Percentiles rank a stretch among this genome's conserved stretches.
Conservation (phyloP, 2,113 vertebrate genomes). For the Neodontobutis hainanensis region DNA sequence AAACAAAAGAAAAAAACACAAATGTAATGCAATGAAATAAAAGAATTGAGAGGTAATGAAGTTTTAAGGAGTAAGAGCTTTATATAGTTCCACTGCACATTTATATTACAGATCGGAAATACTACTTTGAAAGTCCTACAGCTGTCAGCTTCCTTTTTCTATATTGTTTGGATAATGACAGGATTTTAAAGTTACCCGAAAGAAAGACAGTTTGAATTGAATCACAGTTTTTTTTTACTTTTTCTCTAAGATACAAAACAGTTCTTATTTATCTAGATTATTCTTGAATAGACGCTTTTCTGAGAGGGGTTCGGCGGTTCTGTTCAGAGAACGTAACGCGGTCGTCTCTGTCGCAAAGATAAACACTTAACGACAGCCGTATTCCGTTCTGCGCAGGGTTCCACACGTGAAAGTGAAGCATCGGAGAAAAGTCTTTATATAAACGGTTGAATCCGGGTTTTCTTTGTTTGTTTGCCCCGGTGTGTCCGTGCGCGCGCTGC, state of each 20-base stretch:
- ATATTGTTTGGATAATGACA: too few species aligned
- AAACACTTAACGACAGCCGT: slow-evolving; percentile 55
- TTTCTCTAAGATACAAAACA: not conserved
- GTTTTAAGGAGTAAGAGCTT: too few species aligned
- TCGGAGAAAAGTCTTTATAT: not conserved
- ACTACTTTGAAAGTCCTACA: too few species aligned
- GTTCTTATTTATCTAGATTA: not conserved
- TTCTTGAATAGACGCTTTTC: not conserved
- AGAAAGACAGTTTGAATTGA: too few species aligned
- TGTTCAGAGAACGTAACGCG: slow-evolving; percentile 4
- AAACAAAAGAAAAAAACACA: too few species aligned
- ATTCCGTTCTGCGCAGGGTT: not conserved
- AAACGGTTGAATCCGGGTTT: not conserved
- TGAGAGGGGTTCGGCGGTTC: not conserved
- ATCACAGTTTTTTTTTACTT: too few species aligned
- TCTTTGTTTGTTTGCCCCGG: not conserved
- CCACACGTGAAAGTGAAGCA: slow-evolving; percentile 35
- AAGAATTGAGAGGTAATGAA: too few species aligned
- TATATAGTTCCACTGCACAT: too few species aligned
- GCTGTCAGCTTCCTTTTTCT: too few species aligned
- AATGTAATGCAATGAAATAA: too few species aligned
- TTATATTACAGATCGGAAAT: too few species aligned
- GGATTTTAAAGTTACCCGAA: too few species aligned
- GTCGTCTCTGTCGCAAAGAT: slow-evolving; percentile 30
- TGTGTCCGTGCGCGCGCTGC: not conserved